Conservation (phyloP, 1,140 invertebrate species). For the Dreissena rostriformis region DNA sequence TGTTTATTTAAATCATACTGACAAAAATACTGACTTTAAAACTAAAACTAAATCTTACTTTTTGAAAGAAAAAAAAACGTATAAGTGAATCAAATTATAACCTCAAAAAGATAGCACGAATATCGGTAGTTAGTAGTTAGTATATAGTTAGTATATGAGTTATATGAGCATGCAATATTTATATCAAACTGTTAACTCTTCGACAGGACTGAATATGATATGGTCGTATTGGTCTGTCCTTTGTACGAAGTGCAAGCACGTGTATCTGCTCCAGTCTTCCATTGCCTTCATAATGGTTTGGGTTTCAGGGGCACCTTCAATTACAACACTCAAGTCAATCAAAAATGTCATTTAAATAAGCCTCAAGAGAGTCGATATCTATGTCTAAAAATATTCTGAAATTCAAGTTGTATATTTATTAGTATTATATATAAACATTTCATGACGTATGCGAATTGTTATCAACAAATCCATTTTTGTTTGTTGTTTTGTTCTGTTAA, state of each 20-base stretch:
- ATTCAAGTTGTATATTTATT: not conserved
- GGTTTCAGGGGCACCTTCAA: not conserved
- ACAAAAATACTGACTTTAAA: too few species aligned
- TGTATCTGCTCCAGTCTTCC: slow-evolving; percentile 64
- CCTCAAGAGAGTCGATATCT: not conserved
- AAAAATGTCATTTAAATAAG: not conserved
- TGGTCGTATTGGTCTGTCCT: slow-evolving; percentile 3
- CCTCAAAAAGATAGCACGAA: too few species aligned
- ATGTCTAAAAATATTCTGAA: not conserved
- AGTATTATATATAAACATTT: not conserved
- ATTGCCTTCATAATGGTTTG: slow-evolving; percentile 47
- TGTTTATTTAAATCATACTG: too few species aligned
- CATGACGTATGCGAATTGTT: not conserved
- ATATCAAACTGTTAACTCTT: slow-evolving; percentile 28
- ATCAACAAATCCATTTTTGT: not conserved
- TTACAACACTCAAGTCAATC: too few species aligned
- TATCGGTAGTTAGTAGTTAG: too few species aligned
- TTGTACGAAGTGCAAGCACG: slow-evolving; percentile 63
- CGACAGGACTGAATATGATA: slow-evolving; percentile 36
- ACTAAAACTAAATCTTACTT: too few species aligned
- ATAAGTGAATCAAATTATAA: too few species aligned
- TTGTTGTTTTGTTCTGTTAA: too few species aligned
- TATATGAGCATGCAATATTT: too few species aligned
- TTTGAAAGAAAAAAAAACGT: too few species aligned
- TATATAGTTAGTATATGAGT: too few species aligned